Evolutionary conservation across 2,888 invertebrate species (phyloP).

Genomic region (Caenorhabditis auriculariae): DNA sequence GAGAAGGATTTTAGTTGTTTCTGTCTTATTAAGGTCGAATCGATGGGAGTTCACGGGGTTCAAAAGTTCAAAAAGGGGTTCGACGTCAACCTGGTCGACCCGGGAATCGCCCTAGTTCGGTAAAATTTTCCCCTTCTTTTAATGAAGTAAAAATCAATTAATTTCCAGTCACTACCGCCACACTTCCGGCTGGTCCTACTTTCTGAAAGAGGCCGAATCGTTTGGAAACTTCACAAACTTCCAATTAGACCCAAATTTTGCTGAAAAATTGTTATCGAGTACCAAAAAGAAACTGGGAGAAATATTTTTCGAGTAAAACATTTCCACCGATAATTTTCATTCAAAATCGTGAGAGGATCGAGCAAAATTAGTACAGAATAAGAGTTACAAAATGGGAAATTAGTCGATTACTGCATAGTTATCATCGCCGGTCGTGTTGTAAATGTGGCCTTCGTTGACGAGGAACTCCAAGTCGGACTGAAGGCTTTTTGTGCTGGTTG

Average conservation of each 20-base stretch:
- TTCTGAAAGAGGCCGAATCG: slow-evolving; percentile 34
- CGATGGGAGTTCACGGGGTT: slow-evolving; percentile 41
- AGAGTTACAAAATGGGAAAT: neutral
- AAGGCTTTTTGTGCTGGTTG: neutral
- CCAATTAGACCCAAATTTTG: too few species aligned
- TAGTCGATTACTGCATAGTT: slow-evolving; percentile 6
- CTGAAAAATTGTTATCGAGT: too few species aligned
- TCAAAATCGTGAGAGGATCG: too few species aligned
- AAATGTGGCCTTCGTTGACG: slow-evolving; percentile 10
- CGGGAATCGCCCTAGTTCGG: slow-evolving; percentile 24
- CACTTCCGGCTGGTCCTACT: slow-evolving; percentile 29
- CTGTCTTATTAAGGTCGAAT: slow-evolving; percentile 16
- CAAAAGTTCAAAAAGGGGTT: slow-evolving; percentile 12
- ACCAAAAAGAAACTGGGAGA: too few species aligned
- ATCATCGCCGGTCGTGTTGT: slow-evolving; percentile 10
- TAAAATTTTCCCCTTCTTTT: too few species aligned
- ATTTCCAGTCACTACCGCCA: slow-evolving; percentile 33
- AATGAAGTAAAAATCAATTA: too few species aligned
- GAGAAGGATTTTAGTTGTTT: too few species aligned
- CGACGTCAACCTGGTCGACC: slow-evolving; percentile 13
- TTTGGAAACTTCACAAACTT: slow-evolving; percentile 26
- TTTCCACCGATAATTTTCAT: too few species aligned
- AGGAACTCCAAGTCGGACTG: slow-evolving; percentile 7
- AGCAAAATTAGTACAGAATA: too few species aligned
- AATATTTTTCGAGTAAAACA: too few species aligned